Base-by-base conservation (phyloP, 2,888 invertebrate genomes). In the Creontiades dilutus region DNA sequence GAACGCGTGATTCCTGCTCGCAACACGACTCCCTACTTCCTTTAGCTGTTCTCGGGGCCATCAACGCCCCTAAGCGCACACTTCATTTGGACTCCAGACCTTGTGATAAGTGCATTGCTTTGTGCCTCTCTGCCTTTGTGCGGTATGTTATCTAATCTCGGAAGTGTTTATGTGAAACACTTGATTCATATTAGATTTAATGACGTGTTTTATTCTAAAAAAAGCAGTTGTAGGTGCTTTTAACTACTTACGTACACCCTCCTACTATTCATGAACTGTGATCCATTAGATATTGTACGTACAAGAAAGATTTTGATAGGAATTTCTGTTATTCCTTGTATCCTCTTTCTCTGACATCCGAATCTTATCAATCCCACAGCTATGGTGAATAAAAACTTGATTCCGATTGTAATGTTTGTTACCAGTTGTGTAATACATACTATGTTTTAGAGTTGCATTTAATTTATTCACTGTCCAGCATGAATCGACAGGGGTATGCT, bases 21-120 rank as follows among this genome's bases (percentile, higher is more conserved):
- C 93, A 97, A 96, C 92, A 97, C 97, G 89, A 99, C 99, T 91
- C 99, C 99, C 27, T 99, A 99, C 94, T 99, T 99, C 94, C 96
- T 99, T 94, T 99, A 96, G 93, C 92, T 90, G 68, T 13, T 68
- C 46, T 55, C 57, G 27, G 81, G 46, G 47, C 14, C 86, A 46
- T n/a, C 52, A 11, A 3, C 23, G 48, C 37, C 47, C 46, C 46
- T 12, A 78, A 14, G 78, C 78, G 78, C 68, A 23, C 68, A 68
- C 68, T 23, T 68, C 23, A 68, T 68, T 68, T 13, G 68, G 68
- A 68, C 68, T 4, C 52, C 52, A 52, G 68, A 23, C 68, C 68
- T 68, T 68, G 68, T 68, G 68, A 68, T 23, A 13, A 9, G 68
- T 68, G 68, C 68, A 23, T 68, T 68, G 68, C 68, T 68, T 68